Conservation (phyloP, 2,888 invertebrate species). For the Lasioglossum pauxillum region DNA sequence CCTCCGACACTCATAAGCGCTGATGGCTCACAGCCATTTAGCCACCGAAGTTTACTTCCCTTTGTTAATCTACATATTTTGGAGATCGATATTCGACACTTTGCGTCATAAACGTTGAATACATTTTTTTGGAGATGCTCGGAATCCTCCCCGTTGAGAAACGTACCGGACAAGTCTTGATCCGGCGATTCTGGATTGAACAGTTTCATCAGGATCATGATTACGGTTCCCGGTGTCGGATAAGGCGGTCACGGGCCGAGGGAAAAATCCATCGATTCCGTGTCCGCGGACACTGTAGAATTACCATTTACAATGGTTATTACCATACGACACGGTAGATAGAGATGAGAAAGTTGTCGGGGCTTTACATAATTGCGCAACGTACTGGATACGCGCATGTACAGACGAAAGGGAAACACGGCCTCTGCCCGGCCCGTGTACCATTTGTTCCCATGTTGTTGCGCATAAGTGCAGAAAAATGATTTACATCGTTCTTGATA, state of each 20-base stretch:
- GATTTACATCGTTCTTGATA: constrained; percentile 75
- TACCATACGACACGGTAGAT: constrained; percentile 39
- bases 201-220: not conserved
- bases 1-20: not conserved
- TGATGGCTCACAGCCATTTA: not conserved
- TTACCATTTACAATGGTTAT: constrained; percentile 51
- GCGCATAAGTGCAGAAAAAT: constrained; percentile 52
- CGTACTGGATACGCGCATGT: constrained; percentile 40
- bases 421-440: constrained; percentile 32
- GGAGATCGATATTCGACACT: not conserved
- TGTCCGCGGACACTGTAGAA: constrained; percentile 29
- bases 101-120: not conserved
- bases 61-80: not conserved
- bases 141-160: too few relatives aligned
- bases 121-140: too few relatives aligned
- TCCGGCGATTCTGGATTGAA: not conserved
- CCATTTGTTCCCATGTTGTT: constrained; percentile 53
- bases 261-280: not conserved
- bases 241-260: not conserved
- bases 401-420: constrained; percentile 17
- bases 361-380: constrained; percentile 48
- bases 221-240: not conserved
- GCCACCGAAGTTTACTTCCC: not conserved
- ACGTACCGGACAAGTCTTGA: too few relatives aligned
- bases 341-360: constrained; percentile 51